A percentile compares a stretch with the other conserved stretches of the same genome.
Conservation (phyloP, 2,113 vertebrate genomes). For the rat (Rattus norvegicus) region GRCr8 NC_086027.1:113852501-113853000, state of each 20-base stretch:
- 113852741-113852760: neutral
- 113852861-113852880: neutral
- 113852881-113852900: conserved; percentile 14
- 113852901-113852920: neutral
- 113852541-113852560: neutral
- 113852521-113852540: neutral
- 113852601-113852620: neutral
- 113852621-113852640: neutral
- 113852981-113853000: neutral
- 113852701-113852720: neutral
- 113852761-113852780: neutral
- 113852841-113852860: conserved; percentile 2
- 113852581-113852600: neutral
- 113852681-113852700: neutral
- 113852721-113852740: neutral
- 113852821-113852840: neutral
- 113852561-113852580: no score
- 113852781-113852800: neutral
- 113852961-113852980: neutral
- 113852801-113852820: neutral
- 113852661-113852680: neutral
- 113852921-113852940: neutral
- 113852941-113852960: no score
- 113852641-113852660: neutral
- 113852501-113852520: neutral